Base-by-base conservation (phyloP, 2,888 invertebrate species). In the Hypsopygia costalis region DNA sequence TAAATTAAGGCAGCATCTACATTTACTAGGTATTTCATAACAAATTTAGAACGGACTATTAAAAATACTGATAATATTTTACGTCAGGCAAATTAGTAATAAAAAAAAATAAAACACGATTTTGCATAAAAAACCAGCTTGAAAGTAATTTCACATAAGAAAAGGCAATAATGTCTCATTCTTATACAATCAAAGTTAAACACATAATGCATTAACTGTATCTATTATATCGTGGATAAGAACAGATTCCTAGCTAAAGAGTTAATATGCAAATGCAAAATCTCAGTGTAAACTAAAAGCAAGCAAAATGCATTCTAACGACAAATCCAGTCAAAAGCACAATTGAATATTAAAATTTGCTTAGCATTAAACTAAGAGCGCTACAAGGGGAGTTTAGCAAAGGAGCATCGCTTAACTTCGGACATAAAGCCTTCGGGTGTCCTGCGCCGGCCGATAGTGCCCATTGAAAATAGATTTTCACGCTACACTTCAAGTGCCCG, bases 391-490 rank as follows among this genome's bases (percentile, higher is more conserved):
- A 69, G 74, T 75, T 74, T 58, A 61, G 72, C 63, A 64, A 66
- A 69, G 69, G 71, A 73, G 75, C 74, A 74, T 75, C 73, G 80
- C 63, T 66, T 62, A 83, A 87, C 82, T 85, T 85, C 49, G 75
- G 49, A 63, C 73, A 74, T 76, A 82, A 86, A 83, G 80, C 82
- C 78, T 81, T 75, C 66, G 76, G 62, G 77, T 75, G 80, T 76
- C 78, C 80, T 79, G 80, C 67, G 69, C 65, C 68, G 71, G 64
- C 80, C 83, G 87, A 87, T 87, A 86, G 85, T 81, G 81, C 58
- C 78, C 86, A 87, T 88, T 86, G 81, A 85, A 87, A 87, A 86
- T 87, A 86, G 87, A 87, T 87, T 86, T 86, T 81, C 87, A 86
- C 83, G 83, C 82, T 78, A 70, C 79, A 71, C 71, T 69, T 64